These are phyloP conservation scores for Dipodomys merriami DNA, from an alignment of 2,113 vertebrate species.

Conservation along the genomic window DNA sequence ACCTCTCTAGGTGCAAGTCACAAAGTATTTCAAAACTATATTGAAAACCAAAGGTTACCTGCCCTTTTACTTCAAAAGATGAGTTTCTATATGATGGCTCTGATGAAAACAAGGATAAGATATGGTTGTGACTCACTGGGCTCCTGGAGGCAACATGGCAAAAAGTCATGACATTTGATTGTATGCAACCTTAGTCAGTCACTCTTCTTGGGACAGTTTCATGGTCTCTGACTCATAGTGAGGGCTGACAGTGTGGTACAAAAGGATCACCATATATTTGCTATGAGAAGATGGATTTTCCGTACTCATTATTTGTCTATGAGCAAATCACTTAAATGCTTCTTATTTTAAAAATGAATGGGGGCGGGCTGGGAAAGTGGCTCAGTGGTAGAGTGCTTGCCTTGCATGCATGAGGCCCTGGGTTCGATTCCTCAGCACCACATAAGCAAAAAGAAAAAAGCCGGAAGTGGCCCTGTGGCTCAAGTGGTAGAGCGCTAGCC, in stretches of 20 bases:
- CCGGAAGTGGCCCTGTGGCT: too few species aligned
- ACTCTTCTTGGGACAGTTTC: neutral
- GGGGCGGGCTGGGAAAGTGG: too few species aligned
- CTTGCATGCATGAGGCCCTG: too few species aligned
- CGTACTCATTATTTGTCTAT: neutral
- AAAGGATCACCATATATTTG: neutral
- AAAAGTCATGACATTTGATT: neutral
- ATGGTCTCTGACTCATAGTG: neutral
- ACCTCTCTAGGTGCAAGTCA: neutral
- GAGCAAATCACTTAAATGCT: neutral
- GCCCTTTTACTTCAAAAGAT: neutral
- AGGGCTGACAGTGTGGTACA: neutral
- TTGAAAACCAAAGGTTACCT: conserved; percentile 7
- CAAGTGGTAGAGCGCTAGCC: too few species aligned
- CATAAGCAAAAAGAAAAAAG: too few species aligned
- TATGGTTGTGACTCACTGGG: neutral
- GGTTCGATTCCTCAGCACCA: too few species aligned
- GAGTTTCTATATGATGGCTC: neutral
- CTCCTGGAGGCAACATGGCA: neutral
- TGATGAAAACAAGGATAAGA: conserved; percentile 14
- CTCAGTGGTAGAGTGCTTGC: too few species aligned
- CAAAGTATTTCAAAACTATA: neutral
- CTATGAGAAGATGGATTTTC: neutral
- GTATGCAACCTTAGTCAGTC: neutral
- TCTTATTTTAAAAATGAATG: neutral